phyloP scores from a whole-genome alignment of 2,888 invertebrate species.

The Tricholauxania praeusta region DNA sequence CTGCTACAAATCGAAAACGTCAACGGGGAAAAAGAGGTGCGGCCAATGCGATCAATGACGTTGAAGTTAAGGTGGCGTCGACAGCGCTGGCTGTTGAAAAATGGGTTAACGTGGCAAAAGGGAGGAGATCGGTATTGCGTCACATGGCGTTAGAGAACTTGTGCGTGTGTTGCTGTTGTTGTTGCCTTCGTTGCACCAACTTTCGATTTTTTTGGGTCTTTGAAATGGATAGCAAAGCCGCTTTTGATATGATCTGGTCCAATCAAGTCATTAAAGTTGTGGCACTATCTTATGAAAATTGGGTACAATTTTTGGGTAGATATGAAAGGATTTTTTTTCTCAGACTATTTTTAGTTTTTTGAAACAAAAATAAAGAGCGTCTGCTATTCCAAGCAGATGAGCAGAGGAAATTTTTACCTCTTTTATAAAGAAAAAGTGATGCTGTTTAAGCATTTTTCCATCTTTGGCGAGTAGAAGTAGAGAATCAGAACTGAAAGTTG shows the following conservation, averaged over 20 bases:
- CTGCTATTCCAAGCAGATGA: no score
- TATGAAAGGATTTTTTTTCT: neutral
- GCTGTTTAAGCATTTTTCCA: no score
- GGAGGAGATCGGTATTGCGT: slow-evolving; percentile 44
- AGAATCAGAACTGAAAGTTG: no score
- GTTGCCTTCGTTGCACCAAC: slow-evolving; percentile 43
- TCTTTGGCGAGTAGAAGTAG: no score
- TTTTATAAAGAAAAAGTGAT: no score
- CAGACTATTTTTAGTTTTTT: no score
- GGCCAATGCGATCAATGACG: slow-evolving; percentile 6
- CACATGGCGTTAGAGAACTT: slow-evolving; percentile 31
- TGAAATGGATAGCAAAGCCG: slow-evolving; percentile 12
- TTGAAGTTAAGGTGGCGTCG: slow-evolving; percentile 27
- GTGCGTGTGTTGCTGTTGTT: neutral
- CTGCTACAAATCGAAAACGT: neutral
- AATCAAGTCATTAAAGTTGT: neutral
- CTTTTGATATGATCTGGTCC: neutral
- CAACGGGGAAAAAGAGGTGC: slow-evolving; percentile 28
- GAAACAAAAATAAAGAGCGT: no score
- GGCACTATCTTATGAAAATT: slow-evolving; percentile 2
- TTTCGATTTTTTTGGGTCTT: slow-evolving; percentile 36
- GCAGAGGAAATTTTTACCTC: no score
- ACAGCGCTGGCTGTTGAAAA: slow-evolving; percentile 16
- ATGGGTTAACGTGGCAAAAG: slow-evolving; percentile 46
- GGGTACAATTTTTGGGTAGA: neutral